Evolutionary conservation across 2,113 vertebrate genomes (phyloP).

Genomic region (Semicossyphus pulcher): DNA sequence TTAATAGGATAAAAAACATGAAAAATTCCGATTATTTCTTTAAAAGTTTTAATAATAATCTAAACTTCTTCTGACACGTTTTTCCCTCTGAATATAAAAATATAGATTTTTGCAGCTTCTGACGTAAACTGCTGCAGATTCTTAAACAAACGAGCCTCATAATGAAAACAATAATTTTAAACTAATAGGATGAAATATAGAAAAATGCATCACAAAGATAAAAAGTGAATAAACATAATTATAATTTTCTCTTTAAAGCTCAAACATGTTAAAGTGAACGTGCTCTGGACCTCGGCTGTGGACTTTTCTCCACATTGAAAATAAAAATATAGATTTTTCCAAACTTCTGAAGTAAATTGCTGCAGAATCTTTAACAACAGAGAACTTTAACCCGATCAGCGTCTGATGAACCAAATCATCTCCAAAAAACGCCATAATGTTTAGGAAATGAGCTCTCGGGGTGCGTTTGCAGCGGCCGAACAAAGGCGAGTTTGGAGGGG

Average conservation of each 20-base stretch:
- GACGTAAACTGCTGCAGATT: too few relatives aligned
- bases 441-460: slow-evolving; percentile 39
- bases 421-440: not conserved
- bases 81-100: too few relatives aligned
- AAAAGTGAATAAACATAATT: not conserved
- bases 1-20: too few relatives aligned
- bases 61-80: too few relatives aligned
- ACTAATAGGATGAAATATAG: not conserved
- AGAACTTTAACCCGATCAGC: slow-evolving; percentile 28
- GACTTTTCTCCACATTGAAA: too few relatives aligned
- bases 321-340: not conserved
- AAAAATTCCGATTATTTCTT: too few relatives aligned
- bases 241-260: not conserved
- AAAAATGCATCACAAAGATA: not conserved
- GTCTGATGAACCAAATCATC: slow-evolving; percentile 11
- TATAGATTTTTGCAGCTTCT: too few relatives aligned
- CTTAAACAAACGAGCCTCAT: too few relatives aligned
- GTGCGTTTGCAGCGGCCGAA: slow-evolving; percentile 17
- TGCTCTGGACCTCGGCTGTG: not conserved
- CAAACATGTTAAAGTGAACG: too few relatives aligned
- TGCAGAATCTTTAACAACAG: not conserved
- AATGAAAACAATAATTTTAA: too few relatives aligned
- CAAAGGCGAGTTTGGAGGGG: slow-evolving; percentile 26
- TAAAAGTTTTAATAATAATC: too few relatives aligned
- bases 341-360: slow-evolving; percentile 2